Evolutionary conservation across 1,140 invertebrate genomes (phyloP).

Genomic region (Eupristina koningsbergeri): DNA sequence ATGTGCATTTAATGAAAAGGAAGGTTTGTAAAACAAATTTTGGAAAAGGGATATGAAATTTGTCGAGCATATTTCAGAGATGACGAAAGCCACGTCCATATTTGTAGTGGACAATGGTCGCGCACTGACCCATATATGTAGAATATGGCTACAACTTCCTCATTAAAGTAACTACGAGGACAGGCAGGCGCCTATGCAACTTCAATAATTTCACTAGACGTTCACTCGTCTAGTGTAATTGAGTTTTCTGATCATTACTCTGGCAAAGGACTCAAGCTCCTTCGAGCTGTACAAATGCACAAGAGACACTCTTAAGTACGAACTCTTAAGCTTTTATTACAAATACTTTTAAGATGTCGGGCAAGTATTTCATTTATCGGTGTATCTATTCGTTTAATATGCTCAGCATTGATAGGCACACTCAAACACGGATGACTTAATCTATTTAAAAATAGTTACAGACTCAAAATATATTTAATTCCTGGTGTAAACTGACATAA

Average conservation of each 20-base stretch:
- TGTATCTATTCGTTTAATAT: neutral
- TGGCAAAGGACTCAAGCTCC: constrained; percentile 41
- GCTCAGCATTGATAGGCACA: too few relatives aligned
- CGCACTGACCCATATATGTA: constrained; percentile 23
- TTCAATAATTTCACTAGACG: constrained; percentile 34
- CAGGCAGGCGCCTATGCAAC: constrained; percentile 40
- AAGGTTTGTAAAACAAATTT: neutral
- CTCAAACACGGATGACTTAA: too few relatives aligned
- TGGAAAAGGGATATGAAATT: neutral
- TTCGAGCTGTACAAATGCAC: constrained; percentile 32
- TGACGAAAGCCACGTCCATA: constrained; percentile 28
- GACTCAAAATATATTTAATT: too few relatives aligned
- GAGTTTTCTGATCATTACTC: constrained; percentile 63
- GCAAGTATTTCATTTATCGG: neutral
- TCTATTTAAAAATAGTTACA: too few relatives aligned
- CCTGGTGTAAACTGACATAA: too few relatives aligned
- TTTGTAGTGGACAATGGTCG: neutral
- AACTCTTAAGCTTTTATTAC: neutral
- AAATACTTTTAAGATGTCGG: neutral
- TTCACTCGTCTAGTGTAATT: constrained; percentile 56
- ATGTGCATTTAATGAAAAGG: neutral
- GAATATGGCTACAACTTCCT: constrained; percentile 21
- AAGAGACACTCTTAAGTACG: neutral
- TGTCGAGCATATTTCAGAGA: neutral
- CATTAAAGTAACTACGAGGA: constrained; percentile 27